phyloP scores from a whole-genome alignment of 2,888 invertebrate species.

The Luperina testacea region DNA sequence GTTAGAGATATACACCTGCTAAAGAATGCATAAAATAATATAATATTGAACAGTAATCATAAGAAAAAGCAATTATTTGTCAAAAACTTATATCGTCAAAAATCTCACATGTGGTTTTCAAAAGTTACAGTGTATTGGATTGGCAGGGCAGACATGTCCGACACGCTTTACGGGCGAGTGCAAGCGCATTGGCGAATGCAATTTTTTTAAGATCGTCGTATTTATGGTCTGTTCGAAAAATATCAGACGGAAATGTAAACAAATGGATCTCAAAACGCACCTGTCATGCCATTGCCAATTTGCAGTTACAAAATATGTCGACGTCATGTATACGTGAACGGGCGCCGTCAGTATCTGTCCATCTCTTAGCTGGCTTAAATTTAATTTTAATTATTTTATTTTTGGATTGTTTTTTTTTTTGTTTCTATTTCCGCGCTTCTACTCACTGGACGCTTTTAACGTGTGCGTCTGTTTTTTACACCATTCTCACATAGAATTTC shows the following conservation, averaged over 20 bases:
- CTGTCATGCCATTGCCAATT: not conserved
- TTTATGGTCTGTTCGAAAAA: not conserved
- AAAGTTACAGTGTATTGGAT: too few species aligned
- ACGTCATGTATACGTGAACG: not conserved
- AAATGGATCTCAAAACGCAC: not conserved
- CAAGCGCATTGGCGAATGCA: not conserved
- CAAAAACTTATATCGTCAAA: too few species aligned
- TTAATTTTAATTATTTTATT: not conserved
- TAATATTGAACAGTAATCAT: too few species aligned
- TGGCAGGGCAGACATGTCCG: too few species aligned
- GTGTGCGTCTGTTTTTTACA: not conserved
- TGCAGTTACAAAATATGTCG: not conserved
- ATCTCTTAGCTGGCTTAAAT: not conserved
- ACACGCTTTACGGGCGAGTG: too few species aligned
- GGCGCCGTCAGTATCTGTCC: not conserved
- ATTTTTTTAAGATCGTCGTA: not conserved
- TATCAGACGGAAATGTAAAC: not conserved
- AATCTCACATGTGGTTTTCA: too few species aligned
- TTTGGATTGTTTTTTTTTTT: not conserved
- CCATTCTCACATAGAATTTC: not conserved
- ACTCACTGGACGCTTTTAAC: not conserved
- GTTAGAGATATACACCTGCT: too few species aligned
- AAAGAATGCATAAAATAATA: too few species aligned
- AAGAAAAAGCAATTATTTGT: too few species aligned
- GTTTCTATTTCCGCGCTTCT: not conserved